Evolutionary conservation across 2,888 invertebrate species (phyloP).

Genomic region (Drosophila eohydei): DNA sequence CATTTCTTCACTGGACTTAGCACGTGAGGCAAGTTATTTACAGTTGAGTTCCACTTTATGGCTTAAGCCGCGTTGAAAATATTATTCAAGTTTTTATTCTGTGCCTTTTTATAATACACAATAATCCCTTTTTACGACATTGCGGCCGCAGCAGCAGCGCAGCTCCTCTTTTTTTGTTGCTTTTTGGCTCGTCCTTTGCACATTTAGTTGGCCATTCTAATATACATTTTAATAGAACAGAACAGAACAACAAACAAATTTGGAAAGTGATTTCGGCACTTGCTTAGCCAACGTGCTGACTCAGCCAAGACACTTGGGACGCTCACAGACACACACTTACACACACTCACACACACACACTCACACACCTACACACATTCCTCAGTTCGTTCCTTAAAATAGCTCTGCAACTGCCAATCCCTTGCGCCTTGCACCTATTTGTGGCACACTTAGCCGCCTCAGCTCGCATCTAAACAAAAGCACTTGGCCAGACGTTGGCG

Average conservation of each 20-base stretch:
- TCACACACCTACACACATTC: conserved; percentile 12
- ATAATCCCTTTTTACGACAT: conserved; percentile 70
- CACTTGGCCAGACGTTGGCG: conserved; percentile 26
- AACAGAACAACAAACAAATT: conserved; percentile 53
- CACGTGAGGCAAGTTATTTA: conserved; percentile 61
- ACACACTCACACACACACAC: background rate
- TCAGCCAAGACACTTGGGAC: conserved; percentile 39
- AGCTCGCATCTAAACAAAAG: conserved; percentile 34
- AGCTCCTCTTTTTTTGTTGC: conserved; percentile 20
- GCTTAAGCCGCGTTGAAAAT: conserved; percentile 63
- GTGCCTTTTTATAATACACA: conserved; percentile 49
- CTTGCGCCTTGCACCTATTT: conserved; percentile 32
- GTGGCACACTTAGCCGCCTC: conserved; percentile 20
- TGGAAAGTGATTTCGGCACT: conserved; percentile 64
- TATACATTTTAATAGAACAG: conserved; percentile 59
- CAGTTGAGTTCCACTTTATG: conserved; percentile 68
- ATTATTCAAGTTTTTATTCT: conserved; percentile 39
- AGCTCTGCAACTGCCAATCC: conserved; percentile 31
- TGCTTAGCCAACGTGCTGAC: conserved; percentile 32
- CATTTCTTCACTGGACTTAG: conserved; percentile 46
- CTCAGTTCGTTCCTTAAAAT: conserved; percentile 48
- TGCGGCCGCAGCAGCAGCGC: conserved; percentile 47
- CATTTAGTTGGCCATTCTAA: conserved; percentile 41
- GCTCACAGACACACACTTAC: conserved; percentile 15
- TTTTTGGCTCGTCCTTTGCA: conserved; percentile 28